These are phyloP conservation scores for Alouatta palliata DNA, from an alignment of 2,113 vertebrate genomes.

Conservation along the genomic window DNA sequence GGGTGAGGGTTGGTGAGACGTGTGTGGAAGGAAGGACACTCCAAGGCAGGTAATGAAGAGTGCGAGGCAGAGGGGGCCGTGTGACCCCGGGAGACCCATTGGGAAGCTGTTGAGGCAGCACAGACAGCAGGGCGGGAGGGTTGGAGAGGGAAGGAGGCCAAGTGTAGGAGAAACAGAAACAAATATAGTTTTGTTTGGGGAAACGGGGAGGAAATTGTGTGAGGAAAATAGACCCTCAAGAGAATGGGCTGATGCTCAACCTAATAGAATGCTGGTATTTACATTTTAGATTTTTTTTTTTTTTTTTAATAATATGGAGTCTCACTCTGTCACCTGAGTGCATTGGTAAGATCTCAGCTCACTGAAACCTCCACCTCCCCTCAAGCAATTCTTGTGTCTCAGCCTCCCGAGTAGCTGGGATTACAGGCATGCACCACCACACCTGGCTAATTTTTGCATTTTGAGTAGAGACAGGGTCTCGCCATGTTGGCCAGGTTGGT, in stretches of 20 bases:
- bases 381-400: no score
- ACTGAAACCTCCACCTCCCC: no score
- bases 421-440: no score
- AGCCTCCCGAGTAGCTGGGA: no score
- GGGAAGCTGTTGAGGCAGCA: background rate
- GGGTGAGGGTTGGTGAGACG: background rate
- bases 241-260: background rate
- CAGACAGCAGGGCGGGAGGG: background rate
- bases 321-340: no score
- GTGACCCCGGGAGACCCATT: background rate
- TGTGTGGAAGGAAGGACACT: background rate
- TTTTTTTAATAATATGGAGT: no score
- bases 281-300: no score
- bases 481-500: no score
- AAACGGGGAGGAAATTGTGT: background rate
- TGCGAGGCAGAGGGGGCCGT: accelerated
- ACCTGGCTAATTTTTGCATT: no score
- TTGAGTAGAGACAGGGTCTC: no score
- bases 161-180: background rate
- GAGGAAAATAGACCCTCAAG: background rate
- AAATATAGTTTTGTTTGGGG: background rate
- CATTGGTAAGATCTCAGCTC: no score
- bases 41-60: no score
- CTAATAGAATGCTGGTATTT: background rate
- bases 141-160: background rate